phyloP scores from a whole-genome alignment of 1,140 invertebrate species.

The Fragariocoptes setiger region DNA sequence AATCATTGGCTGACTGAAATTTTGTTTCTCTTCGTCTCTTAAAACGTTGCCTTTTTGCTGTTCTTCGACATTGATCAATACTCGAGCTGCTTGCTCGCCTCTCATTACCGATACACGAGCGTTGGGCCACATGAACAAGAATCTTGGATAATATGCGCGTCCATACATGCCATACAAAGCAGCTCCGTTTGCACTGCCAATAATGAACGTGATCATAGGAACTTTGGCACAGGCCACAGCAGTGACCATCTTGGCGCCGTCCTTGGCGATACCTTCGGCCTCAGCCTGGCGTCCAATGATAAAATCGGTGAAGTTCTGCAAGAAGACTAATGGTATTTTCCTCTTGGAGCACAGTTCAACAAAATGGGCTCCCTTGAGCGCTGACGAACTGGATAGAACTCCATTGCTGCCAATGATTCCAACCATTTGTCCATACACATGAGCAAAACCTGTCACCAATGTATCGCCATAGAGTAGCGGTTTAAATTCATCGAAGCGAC shows the following conservation, averaged over 20 bases:
- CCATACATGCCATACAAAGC: conserved; percentile 51
- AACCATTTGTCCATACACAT: conserved; percentile 55
- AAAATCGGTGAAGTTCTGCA: conserved; percentile 94
- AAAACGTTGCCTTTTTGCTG: conserved; percentile 37
- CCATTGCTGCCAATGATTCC: conserved; percentile 95
- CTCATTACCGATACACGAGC: conserved; percentile 81
- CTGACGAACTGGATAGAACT: conserved; percentile 81
- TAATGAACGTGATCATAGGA: conserved; percentile 74
- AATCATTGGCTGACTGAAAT: conserved; percentile 51
- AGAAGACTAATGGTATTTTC: conserved; percentile 68
- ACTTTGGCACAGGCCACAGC: conserved; percentile 85
- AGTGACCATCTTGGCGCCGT: conserved; percentile 95
- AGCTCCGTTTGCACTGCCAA: conserved; percentile 74
- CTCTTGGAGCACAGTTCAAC: conserved; percentile 74
- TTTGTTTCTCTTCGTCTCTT: conserved; percentile 43
- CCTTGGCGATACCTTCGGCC: conserved; percentile 81
- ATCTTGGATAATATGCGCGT: conserved; percentile 36
- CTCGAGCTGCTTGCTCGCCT: conserved; percentile 62
- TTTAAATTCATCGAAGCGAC: conserved; percentile 90
- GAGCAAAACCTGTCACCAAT: conserved; percentile 69
- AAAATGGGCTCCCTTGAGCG: conserved; percentile 79
- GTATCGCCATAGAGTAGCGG: conserved; percentile 73
- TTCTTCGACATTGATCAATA: conserved; percentile 48
- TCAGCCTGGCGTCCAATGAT: conserved; percentile 93
- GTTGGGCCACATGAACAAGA: conserved; percentile 91